A percentile compares a stretch with the other conserved stretches of the same genome.
phyloP scores from a whole-genome alignment of 2,888 invertebrate genomes.

The Cheiracanthium punctorium region DNA sequence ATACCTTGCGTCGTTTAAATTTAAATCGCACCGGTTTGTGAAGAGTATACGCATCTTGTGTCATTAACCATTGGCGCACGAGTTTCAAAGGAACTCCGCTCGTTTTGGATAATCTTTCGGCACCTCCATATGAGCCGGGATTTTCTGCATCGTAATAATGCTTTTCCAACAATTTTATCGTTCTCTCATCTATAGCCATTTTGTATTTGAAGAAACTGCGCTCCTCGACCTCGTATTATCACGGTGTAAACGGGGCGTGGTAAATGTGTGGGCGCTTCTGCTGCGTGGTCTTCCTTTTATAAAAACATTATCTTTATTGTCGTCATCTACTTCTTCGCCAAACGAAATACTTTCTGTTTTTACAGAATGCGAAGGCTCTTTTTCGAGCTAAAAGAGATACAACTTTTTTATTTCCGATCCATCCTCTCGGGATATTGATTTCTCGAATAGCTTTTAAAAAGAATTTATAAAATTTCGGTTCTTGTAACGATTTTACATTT shows the following conservation, averaged over 20 bases:
- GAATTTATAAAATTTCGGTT: background rate
- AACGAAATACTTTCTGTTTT: too few relatives aligned
- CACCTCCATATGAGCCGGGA: background rate
- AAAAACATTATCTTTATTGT: too few relatives aligned
- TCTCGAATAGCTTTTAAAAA: conserved; percentile 25
- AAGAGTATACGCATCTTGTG: conserved; percentile 24
- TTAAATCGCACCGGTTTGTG: conserved; percentile 19
- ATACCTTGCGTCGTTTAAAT: conserved; percentile 1
- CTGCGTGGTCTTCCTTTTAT: too few relatives aligned
- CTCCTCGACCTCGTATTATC: too few relatives aligned
- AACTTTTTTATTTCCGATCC: conserved; percentile 16
- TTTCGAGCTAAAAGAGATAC: too few relatives aligned
- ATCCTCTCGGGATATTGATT: conserved; percentile 6
- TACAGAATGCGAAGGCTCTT: too few relatives aligned
- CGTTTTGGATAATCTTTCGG: background rate
- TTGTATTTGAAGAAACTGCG: too few relatives aligned
- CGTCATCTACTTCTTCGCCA: too few relatives aligned
- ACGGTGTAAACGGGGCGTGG: too few relatives aligned
- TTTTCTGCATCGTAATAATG: background rate
- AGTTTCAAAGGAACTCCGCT: background rate
- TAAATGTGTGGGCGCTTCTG: too few relatives aligned
- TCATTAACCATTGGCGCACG: background rate
- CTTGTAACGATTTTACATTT: conserved; percentile 6
- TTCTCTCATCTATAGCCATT: too few relatives aligned
- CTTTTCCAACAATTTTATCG: too few relatives aligned